phyloP scores from a whole-genome alignment of 2,888 invertebrate species.

The Choreutis nemorana region DNA sequence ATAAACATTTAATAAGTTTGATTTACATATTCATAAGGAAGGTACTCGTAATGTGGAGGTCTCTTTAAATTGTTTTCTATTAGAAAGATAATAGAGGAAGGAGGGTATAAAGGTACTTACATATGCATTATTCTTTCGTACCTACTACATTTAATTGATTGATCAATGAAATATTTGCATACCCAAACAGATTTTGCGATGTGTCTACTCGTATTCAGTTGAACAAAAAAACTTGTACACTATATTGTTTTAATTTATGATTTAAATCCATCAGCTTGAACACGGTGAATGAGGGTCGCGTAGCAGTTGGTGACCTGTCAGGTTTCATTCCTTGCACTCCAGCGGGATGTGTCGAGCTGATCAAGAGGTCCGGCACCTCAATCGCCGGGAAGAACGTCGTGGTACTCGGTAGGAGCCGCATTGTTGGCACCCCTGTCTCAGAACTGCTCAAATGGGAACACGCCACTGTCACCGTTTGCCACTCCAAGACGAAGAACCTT shows the following conservation, averaged over 20 bases:
- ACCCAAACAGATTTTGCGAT: not conserved
- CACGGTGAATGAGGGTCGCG: constrained; percentile 91
- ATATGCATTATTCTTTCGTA: not conserved
- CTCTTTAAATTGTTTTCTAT: not conserved
- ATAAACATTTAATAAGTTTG: not conserved
- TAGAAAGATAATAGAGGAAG: too few species aligned
- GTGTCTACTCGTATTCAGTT: not conserved
- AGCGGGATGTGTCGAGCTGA: constrained; percentile 91
- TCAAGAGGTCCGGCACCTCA: constrained; percentile 78
- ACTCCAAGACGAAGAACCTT: constrained; percentile 90
- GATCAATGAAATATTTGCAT: not conserved
- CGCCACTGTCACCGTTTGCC: constrained; percentile 97
- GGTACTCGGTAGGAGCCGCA: constrained; percentile 96
- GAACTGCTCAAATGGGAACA: constrained; percentile 96
- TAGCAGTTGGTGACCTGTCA: constrained; percentile 87
- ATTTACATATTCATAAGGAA: not conserved
- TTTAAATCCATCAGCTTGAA: constrained; percentile 69
- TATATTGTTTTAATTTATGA: constrained; percentile 11
- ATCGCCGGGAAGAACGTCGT: constrained; percentile 89
- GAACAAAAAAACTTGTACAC: not conserved
- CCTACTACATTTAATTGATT: not conserved
- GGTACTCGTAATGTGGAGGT: not conserved
- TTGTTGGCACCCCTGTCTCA: constrained; percentile 95
- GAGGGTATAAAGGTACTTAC: not conserved
- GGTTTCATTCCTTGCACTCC: constrained; percentile 98